phyloP scores from a whole-genome alignment of 2,113 vertebrate genomes.

The Anoplopoma fimbria region DNA sequence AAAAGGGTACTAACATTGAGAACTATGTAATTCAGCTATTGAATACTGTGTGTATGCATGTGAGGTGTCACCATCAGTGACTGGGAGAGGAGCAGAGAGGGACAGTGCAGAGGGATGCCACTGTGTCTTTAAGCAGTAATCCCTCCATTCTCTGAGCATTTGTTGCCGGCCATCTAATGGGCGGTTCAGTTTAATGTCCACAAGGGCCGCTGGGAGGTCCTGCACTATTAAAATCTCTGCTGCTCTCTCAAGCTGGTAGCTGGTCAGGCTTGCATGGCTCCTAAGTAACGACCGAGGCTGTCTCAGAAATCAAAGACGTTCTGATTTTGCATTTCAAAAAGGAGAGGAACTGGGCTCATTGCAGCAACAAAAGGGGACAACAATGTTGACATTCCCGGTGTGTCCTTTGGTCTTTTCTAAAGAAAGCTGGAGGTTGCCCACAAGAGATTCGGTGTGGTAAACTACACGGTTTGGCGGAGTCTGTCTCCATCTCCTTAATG shows the following conservation, averaged over 20 bases:
- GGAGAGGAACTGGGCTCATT: conserved; percentile 59
- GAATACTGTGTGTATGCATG: conserved; percentile 38
- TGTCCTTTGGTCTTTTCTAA: conserved; percentile 66
- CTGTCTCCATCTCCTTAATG: neutral
- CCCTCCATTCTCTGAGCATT: conserved; percentile 78
- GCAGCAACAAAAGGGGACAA: conserved; percentile 71
- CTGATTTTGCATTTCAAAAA: conserved; percentile 79
- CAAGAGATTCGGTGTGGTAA: conserved; percentile 38
- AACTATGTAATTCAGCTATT: conserved; percentile 28
- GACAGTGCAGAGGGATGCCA: conserved; percentile 48
- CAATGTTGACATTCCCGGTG: conserved; percentile 77
- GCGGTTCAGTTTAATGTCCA: conserved; percentile 82
- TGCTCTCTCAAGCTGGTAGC: conserved; percentile 50
- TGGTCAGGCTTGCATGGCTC: conserved; percentile 52
- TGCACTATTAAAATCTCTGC: conserved; percentile 72
- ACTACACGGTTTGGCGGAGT: conserved; percentile 9
- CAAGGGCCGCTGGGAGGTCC: conserved; percentile 79
- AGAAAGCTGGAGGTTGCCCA: conserved; percentile 52
- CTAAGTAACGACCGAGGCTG: conserved; percentile 61
- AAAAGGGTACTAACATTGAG: conserved; percentile 28
- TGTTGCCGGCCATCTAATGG: conserved; percentile 82
- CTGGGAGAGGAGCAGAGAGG: conserved; percentile 33
- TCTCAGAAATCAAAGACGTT: conserved; percentile 68
- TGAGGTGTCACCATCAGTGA: conserved; percentile 41
- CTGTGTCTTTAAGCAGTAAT: conserved; percentile 85